phyloP scores from a whole-genome alignment of 1,140 invertebrate species.

The Tetraneura akinire region DNA sequence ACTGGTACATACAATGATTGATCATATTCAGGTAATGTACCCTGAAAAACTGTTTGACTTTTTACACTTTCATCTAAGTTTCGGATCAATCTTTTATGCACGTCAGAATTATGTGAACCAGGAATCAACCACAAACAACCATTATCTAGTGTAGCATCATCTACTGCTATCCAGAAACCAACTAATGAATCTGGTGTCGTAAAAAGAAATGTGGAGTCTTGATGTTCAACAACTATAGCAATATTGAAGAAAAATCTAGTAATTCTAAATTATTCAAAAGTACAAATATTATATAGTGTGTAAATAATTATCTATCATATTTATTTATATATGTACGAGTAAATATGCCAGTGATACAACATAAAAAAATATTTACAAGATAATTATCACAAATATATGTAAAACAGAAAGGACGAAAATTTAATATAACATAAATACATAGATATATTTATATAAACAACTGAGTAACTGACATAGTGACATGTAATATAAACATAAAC shows the following conservation, averaged over 20 bases:
- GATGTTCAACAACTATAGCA: constrained; percentile 74
- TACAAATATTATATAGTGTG: no score
- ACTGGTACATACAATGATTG: constrained; percentile 76
- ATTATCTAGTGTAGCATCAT: constrained; percentile 89
- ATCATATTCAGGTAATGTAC: constrained; percentile 70
- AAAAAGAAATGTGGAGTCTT: constrained; percentile 84
- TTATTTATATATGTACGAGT: no score
- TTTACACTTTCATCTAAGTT: constrained; percentile 68
- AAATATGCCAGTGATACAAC: no score
- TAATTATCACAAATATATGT: no score
- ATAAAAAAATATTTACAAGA: no score
- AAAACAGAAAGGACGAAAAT: no score
- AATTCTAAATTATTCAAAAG: no score
- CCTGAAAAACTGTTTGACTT: constrained; percentile 69
- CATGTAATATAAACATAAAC: no score
- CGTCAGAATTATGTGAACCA: constrained; percentile 84
- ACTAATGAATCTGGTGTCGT: constrained; percentile 71
- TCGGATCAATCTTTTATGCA: constrained; percentile 72
- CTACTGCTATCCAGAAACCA: constrained; percentile 93
- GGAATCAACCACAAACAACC: constrained; percentile 91
- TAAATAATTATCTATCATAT: no score
- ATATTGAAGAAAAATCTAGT: not conserved
- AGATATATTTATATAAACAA: no score
- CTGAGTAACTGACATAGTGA: no score
- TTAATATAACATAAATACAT: no score